Evolutionary conservation across 2,113 vertebrate species (phyloP).

Genomic region (Hiodon tergisus): DNA sequence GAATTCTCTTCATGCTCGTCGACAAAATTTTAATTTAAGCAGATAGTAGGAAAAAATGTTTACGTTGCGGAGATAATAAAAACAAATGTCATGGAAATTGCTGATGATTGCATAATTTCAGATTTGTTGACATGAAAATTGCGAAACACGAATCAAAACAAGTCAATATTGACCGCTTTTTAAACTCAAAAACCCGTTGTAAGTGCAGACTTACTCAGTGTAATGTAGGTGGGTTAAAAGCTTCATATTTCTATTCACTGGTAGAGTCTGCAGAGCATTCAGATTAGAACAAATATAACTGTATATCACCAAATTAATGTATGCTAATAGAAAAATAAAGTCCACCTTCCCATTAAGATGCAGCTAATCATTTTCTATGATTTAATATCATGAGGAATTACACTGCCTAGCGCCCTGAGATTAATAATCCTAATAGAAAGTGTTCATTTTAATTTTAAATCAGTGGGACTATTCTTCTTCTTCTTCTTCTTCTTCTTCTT

Average conservation of each 20-base stretch:
- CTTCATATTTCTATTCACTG: no score
- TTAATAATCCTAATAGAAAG: constrained; percentile 35
- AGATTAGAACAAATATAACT: no score
- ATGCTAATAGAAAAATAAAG: no score
- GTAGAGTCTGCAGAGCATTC: no score
- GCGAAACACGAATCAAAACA: neutral
- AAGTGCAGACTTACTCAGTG: no score
- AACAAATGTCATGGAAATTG: constrained; percentile 1
- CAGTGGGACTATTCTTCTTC: constrained; percentile 32
- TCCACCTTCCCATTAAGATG: no score
- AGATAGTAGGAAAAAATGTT: neutral
- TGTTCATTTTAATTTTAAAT: constrained; percentile 33
- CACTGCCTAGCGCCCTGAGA: constrained; percentile 21
- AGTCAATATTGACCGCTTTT: neutral
- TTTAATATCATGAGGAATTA: constrained; percentile 24
- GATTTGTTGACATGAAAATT: neutral
- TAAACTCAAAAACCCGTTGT: no score
- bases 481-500: neutral
- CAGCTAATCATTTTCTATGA: constrained; percentile 4
- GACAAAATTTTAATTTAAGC: constrained; percentile 20
- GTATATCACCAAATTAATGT: no score
- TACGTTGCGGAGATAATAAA: neutral
- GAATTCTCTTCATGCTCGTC: constrained; percentile 4
- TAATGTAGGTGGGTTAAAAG: no score
- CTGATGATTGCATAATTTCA: neutral